A percentile compares a stretch with the other conserved stretches of the same genome.
Conservation (phyloP, 92 coral and sea anemone species). For the Heliopora coerulea region DNA sequence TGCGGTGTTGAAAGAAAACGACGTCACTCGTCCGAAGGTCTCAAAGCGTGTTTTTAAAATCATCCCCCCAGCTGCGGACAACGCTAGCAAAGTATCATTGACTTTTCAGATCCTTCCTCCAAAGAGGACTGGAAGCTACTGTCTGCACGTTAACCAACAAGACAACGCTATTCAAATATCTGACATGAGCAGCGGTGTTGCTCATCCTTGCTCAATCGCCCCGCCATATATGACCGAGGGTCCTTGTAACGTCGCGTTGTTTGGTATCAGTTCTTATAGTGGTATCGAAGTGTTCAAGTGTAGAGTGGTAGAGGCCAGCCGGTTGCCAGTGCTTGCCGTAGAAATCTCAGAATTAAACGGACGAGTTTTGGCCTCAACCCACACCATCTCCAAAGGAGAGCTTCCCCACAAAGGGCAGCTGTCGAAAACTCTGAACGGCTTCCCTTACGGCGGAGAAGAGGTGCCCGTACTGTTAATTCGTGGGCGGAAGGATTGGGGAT, state of each 20-base stretch:
- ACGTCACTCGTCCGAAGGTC: slow-evolving; percentile 42
- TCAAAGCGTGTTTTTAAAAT: slow-evolving; percentile 41
- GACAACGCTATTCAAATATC: slow-evolving; percentile 27
- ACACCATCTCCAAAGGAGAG: slow-evolving; percentile 39
- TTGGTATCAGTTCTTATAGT: slow-evolving; percentile 38
- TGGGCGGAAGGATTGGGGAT: slow-evolving; percentile 77
- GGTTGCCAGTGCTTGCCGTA: slow-evolving; percentile 22
- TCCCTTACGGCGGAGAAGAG: slow-evolving; percentile 27
- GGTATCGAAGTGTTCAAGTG: slow-evolving; percentile 50
- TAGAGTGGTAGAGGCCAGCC: slow-evolving; percentile 46
- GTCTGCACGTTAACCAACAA: slow-evolving; percentile 28
- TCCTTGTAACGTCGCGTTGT: slow-evolving; percentile 15
- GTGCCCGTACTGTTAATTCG: slow-evolving; percentile 56
- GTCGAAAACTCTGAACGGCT: slow-evolving; percentile 20
- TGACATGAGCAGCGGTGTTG: slow-evolving; percentile 2
- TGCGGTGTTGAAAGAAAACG: slow-evolving; percentile 38
- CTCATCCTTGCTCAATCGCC: not conserved
- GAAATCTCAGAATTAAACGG: slow-evolving; percentile 45
- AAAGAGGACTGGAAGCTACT: slow-evolving; percentile 26
- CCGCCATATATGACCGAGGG: slow-evolving; percentile 15
- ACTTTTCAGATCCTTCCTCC: slow-evolving; percentile 41
- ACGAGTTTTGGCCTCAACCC: slow-evolving; percentile 41
- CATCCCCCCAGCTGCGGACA: slow-evolving; percentile 19
- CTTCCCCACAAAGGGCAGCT: slow-evolving; percentile 50
- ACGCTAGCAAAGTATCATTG: slow-evolving; percentile 32